Base-by-base conservation (phyloP, 2,888 invertebrate genomes). In the Drosophila kokeensis region DNA sequence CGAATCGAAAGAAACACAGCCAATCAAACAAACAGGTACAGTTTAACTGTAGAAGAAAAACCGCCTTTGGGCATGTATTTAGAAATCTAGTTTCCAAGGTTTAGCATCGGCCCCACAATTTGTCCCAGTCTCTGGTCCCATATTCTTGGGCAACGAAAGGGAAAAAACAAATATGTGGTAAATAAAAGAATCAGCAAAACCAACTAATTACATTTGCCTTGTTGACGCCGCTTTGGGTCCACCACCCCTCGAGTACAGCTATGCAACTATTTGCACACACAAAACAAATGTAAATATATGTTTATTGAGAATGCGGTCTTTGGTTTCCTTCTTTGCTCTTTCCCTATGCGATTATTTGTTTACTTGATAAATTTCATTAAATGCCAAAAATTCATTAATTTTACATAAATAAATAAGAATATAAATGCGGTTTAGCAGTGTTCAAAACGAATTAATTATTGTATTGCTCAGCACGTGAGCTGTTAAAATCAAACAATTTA, bases 161-260 rank as follows among this genome's bases (percentile, higher is more conserved):
- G n/a, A 29, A 53, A 54, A 66, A 24, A 30, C 53, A 76, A 76
- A 70, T 57, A 63, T 64, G 48, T 57, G 38, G 42, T 40, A 50
- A 18, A 60, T 36, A 18, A 34, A n/a, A 34, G 38, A 40, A 36
- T 42, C 54, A 38, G 18, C 24, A 34, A 24, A 45, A 52, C 13
- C 48, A 34, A 55, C 62, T 69, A 81, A 79, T 73, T 79, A 63
- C 62, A 66, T 77, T 81, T 72, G 64, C 64, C 62, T 55, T 58
- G 55, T 42, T 50, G 32, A 42, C 42, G 40, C 32, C 36, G 30
- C 29, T 45, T 40, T 72, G 42, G 34, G 38, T 55, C 42, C 52
- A 48, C 48, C 29, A 24, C 8, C 15, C 7, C 21, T 58, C 48
- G 40, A 27, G 40, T 63, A 29, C 64, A 15, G 27, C 18, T 45